phyloP scores from a whole-genome alignment of 2,797 vertebrate species.

The Strix occidentalis region DNA sequence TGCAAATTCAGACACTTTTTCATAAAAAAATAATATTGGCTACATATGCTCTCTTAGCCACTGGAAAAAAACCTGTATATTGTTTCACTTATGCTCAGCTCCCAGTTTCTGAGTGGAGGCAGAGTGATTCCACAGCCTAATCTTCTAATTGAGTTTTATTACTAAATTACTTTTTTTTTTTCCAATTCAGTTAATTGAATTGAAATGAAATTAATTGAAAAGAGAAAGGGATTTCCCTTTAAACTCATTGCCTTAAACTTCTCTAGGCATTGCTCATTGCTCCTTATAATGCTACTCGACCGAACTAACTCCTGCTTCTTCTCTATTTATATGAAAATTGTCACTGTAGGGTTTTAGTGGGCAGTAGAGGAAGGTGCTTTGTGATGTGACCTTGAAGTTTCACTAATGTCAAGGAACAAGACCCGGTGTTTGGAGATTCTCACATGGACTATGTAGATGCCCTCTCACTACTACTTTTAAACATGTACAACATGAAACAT shows the following conservation, averaged over 20 bases:
- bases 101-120: background rate
- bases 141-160: background rate
- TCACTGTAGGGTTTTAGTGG: background rate
- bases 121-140: background rate
- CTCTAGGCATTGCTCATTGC: background rate
- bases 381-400: background rate
- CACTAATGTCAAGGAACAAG: background rate
- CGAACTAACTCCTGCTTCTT: background rate
- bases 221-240: background rate
- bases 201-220: background rate
- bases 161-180: background rate
- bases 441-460: rapidly evolving
- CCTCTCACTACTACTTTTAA: background rate
- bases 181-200: background rate
- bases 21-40: background rate
- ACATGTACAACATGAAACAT: rapidly evolving
- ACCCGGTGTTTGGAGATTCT: background rate
- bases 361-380: background rate
- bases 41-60: background rate
- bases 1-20: background rate
- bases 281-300: background rate
- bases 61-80: rapidly evolving
- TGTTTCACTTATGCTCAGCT: background rate
- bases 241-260: background rate
- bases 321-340: background rate